A percentile compares a stretch with the other conserved stretches of the same genome.
These are phyloP conservation scores for Cromileptes altivelis DNA, from an alignment of 2,113 vertebrate species.

Conservation along the genomic window DNA sequence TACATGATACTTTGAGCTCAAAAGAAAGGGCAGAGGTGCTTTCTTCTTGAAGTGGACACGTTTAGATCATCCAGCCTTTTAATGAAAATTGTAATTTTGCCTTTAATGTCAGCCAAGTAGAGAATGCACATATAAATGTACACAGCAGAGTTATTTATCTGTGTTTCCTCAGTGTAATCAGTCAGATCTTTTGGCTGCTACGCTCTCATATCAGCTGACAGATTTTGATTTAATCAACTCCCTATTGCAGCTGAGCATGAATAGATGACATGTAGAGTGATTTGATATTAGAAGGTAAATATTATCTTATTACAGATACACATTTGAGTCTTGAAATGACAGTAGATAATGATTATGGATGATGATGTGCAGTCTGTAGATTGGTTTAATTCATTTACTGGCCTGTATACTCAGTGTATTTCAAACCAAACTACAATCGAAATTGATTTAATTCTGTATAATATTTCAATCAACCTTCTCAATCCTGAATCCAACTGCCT, in stretches of 20 bases:
- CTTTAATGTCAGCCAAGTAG: neutral
- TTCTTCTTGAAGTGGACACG: neutral
- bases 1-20: constrained; percentile 1
- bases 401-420: neutral
- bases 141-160: neutral
- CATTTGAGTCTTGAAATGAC: neutral
- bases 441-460: neutral
- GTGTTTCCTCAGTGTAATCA: neutral
- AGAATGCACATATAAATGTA: neutral
- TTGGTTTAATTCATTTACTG: constrained; percentile 19
- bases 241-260: neutral
- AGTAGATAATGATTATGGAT: constrained; percentile 1
- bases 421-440: neutral
- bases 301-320: constrained; percentile 42
- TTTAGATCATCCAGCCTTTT: constrained; percentile 9
- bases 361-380: constrained; percentile 2
- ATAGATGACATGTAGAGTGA: constrained; percentile 7
- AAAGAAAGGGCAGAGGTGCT: neutral
- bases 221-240: neutral
- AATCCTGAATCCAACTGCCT: constrained; percentile 9
- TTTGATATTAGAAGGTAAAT: constrained; percentile 24
- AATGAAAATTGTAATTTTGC: neutral
- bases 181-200: neutral
- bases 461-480: neutral
- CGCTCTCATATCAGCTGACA: neutral